These are phyloP conservation scores for Alentia gelatinosa DNA, from an alignment of 2,888 invertebrate genomes.

Conservation along the genomic window DNA sequence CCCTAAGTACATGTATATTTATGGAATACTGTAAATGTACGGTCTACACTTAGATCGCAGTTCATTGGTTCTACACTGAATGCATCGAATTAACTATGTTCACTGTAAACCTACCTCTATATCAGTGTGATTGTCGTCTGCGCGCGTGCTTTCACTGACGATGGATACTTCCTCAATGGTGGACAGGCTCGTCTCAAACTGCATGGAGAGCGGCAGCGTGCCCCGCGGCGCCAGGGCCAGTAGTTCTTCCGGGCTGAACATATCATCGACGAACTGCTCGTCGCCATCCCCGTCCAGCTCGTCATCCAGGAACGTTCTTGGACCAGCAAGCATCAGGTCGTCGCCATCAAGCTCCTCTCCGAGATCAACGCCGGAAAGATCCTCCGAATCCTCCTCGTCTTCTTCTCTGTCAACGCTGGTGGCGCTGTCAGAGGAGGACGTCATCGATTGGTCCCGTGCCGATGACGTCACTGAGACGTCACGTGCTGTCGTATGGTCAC, in stretches of 20 bases:
- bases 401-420: neutral
- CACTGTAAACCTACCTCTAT: constrained; percentile 17
- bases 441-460: neutral
- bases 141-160: constrained; percentile 46
- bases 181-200: constrained; percentile 53
- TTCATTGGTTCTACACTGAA: no score
- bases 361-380: neutral
- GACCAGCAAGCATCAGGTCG: constrained; percentile 26
- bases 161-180: constrained; percentile 53
- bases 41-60: no score
- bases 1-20: no score
- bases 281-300: constrained; percentile 9
- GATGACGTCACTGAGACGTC: neutral
- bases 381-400: neutral
- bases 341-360: constrained; percentile 24
- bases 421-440: neutral
- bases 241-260: constrained; percentile 36
- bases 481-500: neutral
- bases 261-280: neutral
- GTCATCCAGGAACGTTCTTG: neutral
- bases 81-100: no score
- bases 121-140: neutral
- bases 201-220: constrained; percentile 28
- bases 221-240: constrained; percentile 7
- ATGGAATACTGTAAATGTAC: no score